Evolutionary conservation across 2,113 vertebrate species (phyloP), one percentile per base, ranked within the genome.

Genomic region (Antennarius striatus): DNA sequence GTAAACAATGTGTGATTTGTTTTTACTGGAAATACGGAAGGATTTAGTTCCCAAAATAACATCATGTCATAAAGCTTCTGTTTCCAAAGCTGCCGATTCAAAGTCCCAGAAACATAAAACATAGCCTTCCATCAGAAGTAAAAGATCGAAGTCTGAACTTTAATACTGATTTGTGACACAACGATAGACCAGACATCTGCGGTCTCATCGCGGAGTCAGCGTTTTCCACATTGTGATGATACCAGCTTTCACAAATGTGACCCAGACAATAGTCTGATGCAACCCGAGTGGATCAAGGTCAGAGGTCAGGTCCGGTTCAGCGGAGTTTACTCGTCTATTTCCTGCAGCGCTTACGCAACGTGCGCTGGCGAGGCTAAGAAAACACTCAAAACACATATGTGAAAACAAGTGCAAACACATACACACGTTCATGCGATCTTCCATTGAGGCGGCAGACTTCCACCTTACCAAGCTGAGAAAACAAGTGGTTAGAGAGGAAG

Each of bases 401-500:
- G 79, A 75, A 79, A 79, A 82, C 70, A 71, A 43, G 42, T 56
- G 51, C 68, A 64, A 28, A 56, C 71, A 73, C 49, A 67, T 43
- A 71, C 14, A 70, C n/a, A 68, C 17, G 66, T 84, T 81, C 54
- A 80, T 84, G 74, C 69, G 76, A 71, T 78, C 64, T 65, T 78
- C 69, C 47, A 73, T 15, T 2, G 49, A 67, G 59, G 65, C 63
- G 75, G 56, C 52, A 17, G 81, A 89, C 80, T 81, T 87, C 87
- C 89, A 88, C 75, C 56, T 67, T 16, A 63, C 61, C 79, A 90
- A 89, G 87, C 90, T 91, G 90, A 86, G 89, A 90, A 88, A 91
- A 92, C 86, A 90, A 36, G 49, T 76, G 71, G 66, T 56, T 64
- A 30, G 60, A 66, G 63, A 81, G 70, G 73, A 42, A 57, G 73